Base-by-base conservation (phyloP, 2,888 invertebrate genomes). In the Argynnis bischoffii region DNA sequence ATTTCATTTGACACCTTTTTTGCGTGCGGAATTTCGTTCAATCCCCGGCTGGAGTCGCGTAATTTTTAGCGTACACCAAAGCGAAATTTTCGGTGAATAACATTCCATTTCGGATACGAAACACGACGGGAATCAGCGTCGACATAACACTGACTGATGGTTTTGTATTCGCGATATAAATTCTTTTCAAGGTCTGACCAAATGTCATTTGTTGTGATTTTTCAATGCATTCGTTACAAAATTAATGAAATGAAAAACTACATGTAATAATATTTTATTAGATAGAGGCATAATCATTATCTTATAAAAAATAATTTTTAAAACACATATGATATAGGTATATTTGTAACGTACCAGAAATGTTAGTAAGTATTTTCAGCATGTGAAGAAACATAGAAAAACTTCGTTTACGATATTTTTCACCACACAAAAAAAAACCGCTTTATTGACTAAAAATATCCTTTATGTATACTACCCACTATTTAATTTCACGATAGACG, bases 1-100 rank as follows among this genome's bases (percentile, higher is more conserved):
- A 92, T 92, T 92, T 92, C 92, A 92, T 92, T 92, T 92, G 92
- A 92, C 92, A 92, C 92, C 92, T 92, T 92, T 92, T 91, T 92
- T 89, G 88, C 88, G 86, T 83, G 86, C 79, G 90, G 89, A 88
- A 90, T 91, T 91, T 86, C 87, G 91, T 88, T 92, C 92, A 92
- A 92, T 92, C 91, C 81, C 87, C 84, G 85, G 80, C 82, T 79
- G 81, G 86, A 86, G 81, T 81, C 81, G 84, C 88, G 92, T 92
- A 91, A 91, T 92, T 92, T 92, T 91, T 90, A 86, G 88, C 91
- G 88, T 88, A 88, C 86, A 86, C 86, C 84, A 83, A 88, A 87
- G 85, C 86, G 81, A 84, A 87, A 89, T 90, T 88, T 89, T 88
- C 82, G 81, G 85, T 88, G 91, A 90, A 91, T 92, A 90, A 90